Evolutionary conservation across 2,797 vertebrate species (phyloP), one percentile per base, ranked within the genome.

Genomic region (Hyperoplus lanceolatus): DNA sequence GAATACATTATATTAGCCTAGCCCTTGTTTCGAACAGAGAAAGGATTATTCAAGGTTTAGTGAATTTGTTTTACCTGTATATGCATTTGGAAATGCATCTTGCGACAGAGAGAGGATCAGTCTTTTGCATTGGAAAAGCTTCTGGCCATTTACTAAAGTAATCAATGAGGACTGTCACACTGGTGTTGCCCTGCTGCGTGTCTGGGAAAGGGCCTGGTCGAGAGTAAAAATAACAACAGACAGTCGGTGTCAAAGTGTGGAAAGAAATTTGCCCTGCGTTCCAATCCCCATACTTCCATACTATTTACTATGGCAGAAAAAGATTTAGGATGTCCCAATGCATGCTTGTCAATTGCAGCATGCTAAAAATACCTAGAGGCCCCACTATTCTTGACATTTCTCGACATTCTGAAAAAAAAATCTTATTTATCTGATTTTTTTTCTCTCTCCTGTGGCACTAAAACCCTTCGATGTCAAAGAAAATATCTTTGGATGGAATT

Each of bases 131-230:
- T 3, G 97, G 95, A 85, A 94, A 92, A 8, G 96, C 97, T 84
- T 98, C 97, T 12, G 96, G 94, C 97, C 97, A 98, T 91, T 97
- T 98, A 63, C 94, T 97, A 75, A 96, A 96, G 87, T 96, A 96
- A 90, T 98, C 97, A 0, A 95, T 96, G 72, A 97, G 86, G 1
- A 96, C 74, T 36, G 94, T 92, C 15, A 96, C 68, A 1, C 92
- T 93, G 0, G 94, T 95, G 90, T 96, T 96, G 60, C 95, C 94
- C 59, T 89, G 95, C 77, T 83, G 88, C 0, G 95, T 96, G 77
- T 96, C 95, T 0, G 96, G 95, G 59, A 97, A 97, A 16, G 97
- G 97, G 3, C 97, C 97, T 98, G 87, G 6, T 69, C 65, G 83
- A 9, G 76, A 67, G 53, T 58, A 59, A 29, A 58, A 58, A 38